These are phyloP conservation scores for Numenius arquata DNA, from an alignment of 2,113 vertebrate genomes.

Conservation along the genomic window DNA sequence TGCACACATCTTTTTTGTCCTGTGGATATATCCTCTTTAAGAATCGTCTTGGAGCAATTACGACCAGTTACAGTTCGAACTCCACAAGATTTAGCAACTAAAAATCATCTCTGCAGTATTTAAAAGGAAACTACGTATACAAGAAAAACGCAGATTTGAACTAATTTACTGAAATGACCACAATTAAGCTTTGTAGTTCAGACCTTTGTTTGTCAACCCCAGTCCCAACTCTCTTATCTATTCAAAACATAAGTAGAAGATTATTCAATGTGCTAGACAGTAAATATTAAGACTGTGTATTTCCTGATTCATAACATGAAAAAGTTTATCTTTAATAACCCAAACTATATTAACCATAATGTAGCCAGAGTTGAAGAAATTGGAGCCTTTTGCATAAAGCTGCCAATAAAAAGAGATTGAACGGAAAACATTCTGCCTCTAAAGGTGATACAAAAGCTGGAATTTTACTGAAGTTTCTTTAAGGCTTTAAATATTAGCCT, in stretches of 20 bases:
- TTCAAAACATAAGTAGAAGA: background rate
- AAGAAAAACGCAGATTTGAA: slow-evolving; percentile 2
- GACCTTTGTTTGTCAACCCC: slow-evolving; percentile 23
- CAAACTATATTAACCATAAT: background rate
- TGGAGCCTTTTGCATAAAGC: background rate
- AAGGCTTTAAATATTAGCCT: background rate
- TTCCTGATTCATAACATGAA: slow-evolving; percentile 8
- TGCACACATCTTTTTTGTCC: background rate
- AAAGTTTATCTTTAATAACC: slow-evolving; percentile 19
- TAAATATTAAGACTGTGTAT: slow-evolving; percentile 41
- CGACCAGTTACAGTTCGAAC: background rate
- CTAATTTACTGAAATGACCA: background rate
- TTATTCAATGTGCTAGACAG: slow-evolving; percentile 21
- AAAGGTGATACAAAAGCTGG: background rate
- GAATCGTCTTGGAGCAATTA: background rate
- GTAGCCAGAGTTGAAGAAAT: background rate
- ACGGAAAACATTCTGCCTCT: background rate
- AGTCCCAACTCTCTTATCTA: slow-evolving; percentile 15
- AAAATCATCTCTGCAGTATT: background rate
- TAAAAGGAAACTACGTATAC: background rate
- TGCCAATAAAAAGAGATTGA: background rate
- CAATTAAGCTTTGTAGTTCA: slow-evolving; percentile 13
- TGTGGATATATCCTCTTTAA: background rate
- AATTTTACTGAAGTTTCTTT: background rate
- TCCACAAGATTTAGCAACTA: background rate